Percentiles rank a stretch among this genome's conserved stretches.
Evolutionary conservation across 2,113 vertebrate species (phyloP).

Genomic region (Danionella cerebrum): DNA sequence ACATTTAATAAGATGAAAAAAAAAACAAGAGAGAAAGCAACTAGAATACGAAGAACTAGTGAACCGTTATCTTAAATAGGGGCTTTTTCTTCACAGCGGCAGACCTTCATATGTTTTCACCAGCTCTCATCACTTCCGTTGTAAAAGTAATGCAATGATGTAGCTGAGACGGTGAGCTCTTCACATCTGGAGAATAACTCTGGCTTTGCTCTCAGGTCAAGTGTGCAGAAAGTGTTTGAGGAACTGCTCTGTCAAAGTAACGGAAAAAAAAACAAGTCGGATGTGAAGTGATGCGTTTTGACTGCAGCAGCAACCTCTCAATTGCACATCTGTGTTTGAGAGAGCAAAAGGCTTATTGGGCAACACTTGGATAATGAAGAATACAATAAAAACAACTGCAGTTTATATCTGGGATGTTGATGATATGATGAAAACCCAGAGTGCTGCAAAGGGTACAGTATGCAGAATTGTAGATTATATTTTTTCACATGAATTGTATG

Average conservation of each 20-base stretch:
- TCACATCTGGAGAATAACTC: constrained; percentile 37
- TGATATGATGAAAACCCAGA: too few relatives aligned
- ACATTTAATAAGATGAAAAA: too few relatives aligned
- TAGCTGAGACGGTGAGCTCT: not conserved
- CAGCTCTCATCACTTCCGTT: not conserved
- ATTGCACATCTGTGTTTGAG: not conserved
- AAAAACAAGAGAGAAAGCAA: too few relatives aligned
- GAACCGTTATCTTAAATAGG: not conserved
- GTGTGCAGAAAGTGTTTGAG: not conserved
- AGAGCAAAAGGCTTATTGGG: not conserved
- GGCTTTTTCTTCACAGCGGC: not conserved
- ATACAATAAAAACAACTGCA: too few relatives aligned
- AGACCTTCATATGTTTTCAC: too few relatives aligned
- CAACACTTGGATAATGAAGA: too few relatives aligned
- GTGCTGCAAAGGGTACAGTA: too few relatives aligned
- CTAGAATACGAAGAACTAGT: too few relatives aligned
- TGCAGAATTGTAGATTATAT: too few relatives aligned
- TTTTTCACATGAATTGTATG: too few relatives aligned
- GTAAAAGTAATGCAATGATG: not conserved
- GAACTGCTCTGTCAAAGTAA: constrained; percentile 9
- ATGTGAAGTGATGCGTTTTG: not conserved
- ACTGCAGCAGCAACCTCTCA: not conserved
- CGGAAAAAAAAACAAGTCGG: not conserved
- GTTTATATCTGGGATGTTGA: too few relatives aligned
- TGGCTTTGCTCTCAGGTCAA: constrained; percentile 1